These are phyloP conservation scores for Phalacrocorax aristotelis DNA, from an alignment of 2,113 vertebrate species.

Conservation along the genomic window DNA sequence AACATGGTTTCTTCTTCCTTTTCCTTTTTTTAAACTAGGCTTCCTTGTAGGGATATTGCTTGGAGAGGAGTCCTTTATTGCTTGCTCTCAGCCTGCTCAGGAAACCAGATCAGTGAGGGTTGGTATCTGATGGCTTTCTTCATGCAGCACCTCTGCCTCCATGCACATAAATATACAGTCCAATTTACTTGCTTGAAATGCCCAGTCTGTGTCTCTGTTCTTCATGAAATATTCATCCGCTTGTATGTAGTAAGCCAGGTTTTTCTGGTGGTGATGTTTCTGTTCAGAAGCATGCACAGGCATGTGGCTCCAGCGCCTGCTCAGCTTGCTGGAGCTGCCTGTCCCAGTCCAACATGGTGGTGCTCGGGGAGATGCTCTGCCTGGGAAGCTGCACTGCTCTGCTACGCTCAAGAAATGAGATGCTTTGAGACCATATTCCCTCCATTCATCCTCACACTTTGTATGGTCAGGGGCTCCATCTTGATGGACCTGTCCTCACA, in stretches of 20 bases:
- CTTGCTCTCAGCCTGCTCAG: background rate
- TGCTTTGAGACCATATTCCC: background rate
- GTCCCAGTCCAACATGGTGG: background rate
- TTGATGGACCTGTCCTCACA: background rate
- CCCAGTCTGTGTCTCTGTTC: background rate
- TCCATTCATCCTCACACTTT: background rate
- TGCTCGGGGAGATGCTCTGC: background rate
- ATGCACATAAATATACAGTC: background rate
- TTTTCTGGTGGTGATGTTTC: background rate
- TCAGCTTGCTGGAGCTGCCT: background rate
- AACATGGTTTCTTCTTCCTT: background rate
- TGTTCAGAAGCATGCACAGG: background rate
- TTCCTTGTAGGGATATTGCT: background rate
- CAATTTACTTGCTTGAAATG: background rate
- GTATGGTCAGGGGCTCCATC: background rate
- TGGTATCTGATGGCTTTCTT: background rate
- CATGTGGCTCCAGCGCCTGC: accelerated
- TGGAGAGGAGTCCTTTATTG: background rate
- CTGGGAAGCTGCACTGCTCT: background rate
- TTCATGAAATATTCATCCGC: background rate
- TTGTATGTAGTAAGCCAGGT: background rate
- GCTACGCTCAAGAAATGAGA: background rate
- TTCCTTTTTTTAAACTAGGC: background rate
- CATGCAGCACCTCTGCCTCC: accelerated
- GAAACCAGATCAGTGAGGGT: background rate